A percentile compares a stretch with the other conserved stretches of the same genome.
Evolutionary conservation across 2,113 vertebrate genomes (phyloP).

Genomic region (Callaeas wilsoni): DNA sequence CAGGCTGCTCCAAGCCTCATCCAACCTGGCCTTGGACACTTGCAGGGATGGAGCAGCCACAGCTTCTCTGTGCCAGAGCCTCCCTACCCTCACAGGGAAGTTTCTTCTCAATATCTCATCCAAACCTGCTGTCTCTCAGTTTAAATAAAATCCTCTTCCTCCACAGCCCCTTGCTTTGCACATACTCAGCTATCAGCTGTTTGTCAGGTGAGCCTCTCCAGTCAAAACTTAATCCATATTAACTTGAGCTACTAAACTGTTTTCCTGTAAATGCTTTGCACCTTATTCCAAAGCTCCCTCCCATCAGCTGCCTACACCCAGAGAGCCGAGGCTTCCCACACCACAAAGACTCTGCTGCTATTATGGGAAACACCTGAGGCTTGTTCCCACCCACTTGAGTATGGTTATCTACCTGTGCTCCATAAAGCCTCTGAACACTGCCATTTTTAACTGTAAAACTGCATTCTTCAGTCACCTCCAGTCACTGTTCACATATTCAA

Average conservation of each 20-base stretch:
- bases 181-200: neutral
- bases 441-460: neutral
- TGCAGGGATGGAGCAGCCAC: neutral
- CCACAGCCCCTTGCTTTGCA: neutral
- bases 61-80: neutral
- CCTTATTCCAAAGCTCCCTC: neutral
- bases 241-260: neutral
- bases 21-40: neutral
- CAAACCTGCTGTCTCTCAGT: neutral
- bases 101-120: neutral
- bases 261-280: neutral
- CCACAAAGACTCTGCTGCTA: neutral
- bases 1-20: accelerated
- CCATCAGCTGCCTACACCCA: neutral
- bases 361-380: neutral
- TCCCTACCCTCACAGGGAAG: accelerated
- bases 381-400: neutral
- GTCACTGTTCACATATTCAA: neutral
- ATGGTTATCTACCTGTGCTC: neutral
- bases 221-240: neutral
- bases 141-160: neutral
- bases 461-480: neutral
- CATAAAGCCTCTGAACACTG: neutral
- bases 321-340: neutral
- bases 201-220: neutral